These are phyloP conservation scores for Caerostris darwini DNA, from an alignment of 1,140 invertebrate genomes.

Conservation along the genomic window DNA sequence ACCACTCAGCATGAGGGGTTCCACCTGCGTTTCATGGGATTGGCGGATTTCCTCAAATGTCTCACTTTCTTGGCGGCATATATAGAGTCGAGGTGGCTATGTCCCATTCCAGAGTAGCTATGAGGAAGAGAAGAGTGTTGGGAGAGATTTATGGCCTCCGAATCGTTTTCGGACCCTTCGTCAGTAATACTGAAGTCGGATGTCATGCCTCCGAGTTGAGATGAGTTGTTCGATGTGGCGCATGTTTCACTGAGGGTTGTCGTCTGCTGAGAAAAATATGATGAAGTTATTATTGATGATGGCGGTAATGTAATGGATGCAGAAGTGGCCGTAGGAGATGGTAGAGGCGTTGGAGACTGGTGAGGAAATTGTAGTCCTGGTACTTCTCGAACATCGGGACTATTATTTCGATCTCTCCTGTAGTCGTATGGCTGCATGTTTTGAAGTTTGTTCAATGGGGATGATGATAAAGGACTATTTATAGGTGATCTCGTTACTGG, in stretches of 20 bases:
- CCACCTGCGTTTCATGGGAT: slow-evolving; percentile 95
- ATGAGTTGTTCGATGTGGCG: slow-evolving; percentile 64
- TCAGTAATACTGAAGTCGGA: slow-evolving; percentile 78
- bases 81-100: slow-evolving; percentile 78
- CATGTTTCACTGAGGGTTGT: slow-evolving; percentile 71
- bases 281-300: slow-evolving; percentile 79
- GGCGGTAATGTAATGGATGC: slow-evolving; percentile 80
- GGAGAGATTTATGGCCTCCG: slow-evolving; percentile 79
- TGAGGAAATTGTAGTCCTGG: slow-evolving; percentile 58
- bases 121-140: slow-evolving; percentile 46
- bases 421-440: slow-evolving; percentile 98
- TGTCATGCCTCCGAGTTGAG: slow-evolving; percentile 42
- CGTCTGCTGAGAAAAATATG: slow-evolving; percentile 80
- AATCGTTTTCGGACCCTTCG: slow-evolving; percentile 79
- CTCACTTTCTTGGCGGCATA: slow-evolving; percentile 82
- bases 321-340: slow-evolving; percentile 79
- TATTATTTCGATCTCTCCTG: slow-evolving; percentile 83
- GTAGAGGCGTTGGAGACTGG: slow-evolving; percentile 80
- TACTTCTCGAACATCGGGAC: slow-evolving; percentile 55
- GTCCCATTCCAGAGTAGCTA: slow-evolving; percentile 55
- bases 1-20: slow-evolving; percentile 93
- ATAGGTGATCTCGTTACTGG: slow-evolving; percentile 78
- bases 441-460: slow-evolving; percentile 93
- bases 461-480: slow-evolving; percentile 84
- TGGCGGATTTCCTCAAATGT: slow-evolving; percentile 89